These are phyloP conservation scores for Aleiodes leptofemur DNA, from an alignment of 2,888 invertebrate genomes.

Conservation along the genomic window DNA sequence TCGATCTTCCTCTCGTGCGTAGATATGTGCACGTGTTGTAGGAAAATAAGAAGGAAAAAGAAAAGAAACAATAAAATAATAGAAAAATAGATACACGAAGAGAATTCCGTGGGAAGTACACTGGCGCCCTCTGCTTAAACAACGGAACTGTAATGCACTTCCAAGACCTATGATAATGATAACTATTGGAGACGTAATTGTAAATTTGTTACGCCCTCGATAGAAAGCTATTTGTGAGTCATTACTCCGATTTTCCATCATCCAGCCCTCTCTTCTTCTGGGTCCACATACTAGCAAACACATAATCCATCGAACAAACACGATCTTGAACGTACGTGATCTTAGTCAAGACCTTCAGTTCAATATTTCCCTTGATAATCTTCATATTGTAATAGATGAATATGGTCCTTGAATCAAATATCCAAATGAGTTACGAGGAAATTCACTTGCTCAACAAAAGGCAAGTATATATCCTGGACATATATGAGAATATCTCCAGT, in stretches of 20 bases:
- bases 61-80: conserved; percentile 32
- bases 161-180: conserved; percentile 63
- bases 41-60: conserved; percentile 14
- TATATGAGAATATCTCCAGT: conserved; percentile 58
- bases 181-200: conserved; percentile 70
- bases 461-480: conserved; percentile 61
- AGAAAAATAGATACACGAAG: neutral
- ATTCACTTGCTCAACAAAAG: conserved; percentile 56
- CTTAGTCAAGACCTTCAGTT: conserved; percentile 30
- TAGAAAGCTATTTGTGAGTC: conserved; percentile 70
- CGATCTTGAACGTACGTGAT: conserved; percentile 40
- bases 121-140: conserved; percentile 56
- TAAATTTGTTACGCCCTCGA: conserved; percentile 72
- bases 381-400: conserved; percentile 51
- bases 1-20: neutral
- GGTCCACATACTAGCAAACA: conserved; percentile 46
- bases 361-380: conserved; percentile 8
- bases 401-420: neutral
- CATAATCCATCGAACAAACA: conserved; percentile 36
- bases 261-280: conserved; percentile 31
- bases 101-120: conserved; percentile 65
- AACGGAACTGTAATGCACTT: conserved; percentile 59
- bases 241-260: conserved; percentile 67
- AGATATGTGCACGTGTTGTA: conserved; percentile 6
- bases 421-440: neutral